Evolutionary conservation across 2,888 invertebrate genomes (phyloP).

Genomic region (Holacanthella duospinosa): DNA sequence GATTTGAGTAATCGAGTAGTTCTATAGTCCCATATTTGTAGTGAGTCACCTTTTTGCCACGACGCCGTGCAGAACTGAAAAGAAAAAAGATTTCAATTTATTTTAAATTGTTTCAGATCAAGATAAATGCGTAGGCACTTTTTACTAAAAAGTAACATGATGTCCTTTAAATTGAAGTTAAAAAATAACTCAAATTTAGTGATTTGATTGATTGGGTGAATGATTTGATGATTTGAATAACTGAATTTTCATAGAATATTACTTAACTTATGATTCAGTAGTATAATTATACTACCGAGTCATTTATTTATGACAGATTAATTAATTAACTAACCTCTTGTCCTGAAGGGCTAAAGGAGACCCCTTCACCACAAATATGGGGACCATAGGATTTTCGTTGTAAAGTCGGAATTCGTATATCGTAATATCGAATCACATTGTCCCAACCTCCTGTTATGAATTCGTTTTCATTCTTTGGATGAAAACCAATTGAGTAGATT

Average conservation of each 20-base stretch:
- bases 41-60: constrained; percentile 52
- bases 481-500: constrained; percentile 55
- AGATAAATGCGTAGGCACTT: too few species aligned
- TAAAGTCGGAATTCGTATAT: constrained; percentile 53
- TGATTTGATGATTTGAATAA: too few species aligned
- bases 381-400: constrained; percentile 51
- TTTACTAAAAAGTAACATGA: too few species aligned
- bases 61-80: constrained; percentile 54
- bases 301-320: too few species aligned
- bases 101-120: too few species aligned
- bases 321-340: too few species aligned
- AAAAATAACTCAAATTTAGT: too few species aligned
- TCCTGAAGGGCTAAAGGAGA: constrained; percentile 57
- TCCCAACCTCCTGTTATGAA: constrained; percentile 60
- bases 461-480: constrained; percentile 51
- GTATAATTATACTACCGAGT: too few species aligned
- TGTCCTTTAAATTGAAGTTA: too few species aligned
- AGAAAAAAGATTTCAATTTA: constrained; percentile 40
- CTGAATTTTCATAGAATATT: too few species aligned
- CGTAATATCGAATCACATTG: constrained; percentile 57
- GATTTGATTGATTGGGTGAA: too few species aligned
- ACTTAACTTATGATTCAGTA: too few species aligned
- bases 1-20: constrained; percentile 50
- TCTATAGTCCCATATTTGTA: constrained; percentile 58
- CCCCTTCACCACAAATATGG: constrained; percentile 56